A percentile compares a stretch with the other conserved stretches of the same genome.
phyloP scores from a whole-genome alignment of 2,113 vertebrate genomes.

The Chrysochloris asiatica region DNA sequence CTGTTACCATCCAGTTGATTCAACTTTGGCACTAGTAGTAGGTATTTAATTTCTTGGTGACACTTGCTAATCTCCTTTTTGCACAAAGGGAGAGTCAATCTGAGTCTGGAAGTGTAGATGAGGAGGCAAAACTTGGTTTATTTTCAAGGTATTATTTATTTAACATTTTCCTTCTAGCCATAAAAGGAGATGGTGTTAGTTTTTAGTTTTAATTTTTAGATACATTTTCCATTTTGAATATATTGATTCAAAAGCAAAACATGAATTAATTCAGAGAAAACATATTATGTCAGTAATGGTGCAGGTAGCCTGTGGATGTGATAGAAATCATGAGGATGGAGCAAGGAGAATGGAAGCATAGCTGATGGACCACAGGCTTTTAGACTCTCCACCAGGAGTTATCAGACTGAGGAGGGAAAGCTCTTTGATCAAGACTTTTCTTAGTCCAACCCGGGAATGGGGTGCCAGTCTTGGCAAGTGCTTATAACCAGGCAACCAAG shows the following conservation, averaged over 20 bases:
- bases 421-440: background rate
- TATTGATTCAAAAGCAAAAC: background rate
- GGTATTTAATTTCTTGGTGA: constrained; percentile 27
- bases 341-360: background rate
- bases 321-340: background rate
- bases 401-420: fast-evolving
- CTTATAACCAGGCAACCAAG: background rate
- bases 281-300: background rate
- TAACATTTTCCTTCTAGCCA: background rate
- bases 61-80: background rate
- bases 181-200: no score
- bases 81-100: background rate
- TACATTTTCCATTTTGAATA: constrained; percentile 21
- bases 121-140: background rate
- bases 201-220: no score
- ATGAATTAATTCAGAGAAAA: background rate
- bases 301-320: background rate
- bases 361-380: background rate
- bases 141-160: background rate
- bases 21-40: background rate
- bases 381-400: background rate
- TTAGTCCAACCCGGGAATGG: background rate
- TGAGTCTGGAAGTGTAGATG: background rate
- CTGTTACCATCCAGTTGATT: background rate
- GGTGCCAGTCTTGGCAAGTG: background rate